Conservation (phyloP, 2,888 invertebrate species). For the Noctuana brunneofusca region DNA sequence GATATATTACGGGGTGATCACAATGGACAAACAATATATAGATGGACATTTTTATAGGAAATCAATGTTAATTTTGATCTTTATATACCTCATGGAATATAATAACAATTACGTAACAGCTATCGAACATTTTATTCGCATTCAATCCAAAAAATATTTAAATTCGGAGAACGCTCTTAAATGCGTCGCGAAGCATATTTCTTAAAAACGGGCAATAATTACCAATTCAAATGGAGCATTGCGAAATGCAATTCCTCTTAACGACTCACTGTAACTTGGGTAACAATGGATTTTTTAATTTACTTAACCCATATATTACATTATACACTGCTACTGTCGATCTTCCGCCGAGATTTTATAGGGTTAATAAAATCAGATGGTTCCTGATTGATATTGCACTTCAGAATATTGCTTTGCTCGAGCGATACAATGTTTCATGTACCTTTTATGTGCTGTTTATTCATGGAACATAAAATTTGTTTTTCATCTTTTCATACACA, state of each 20-base stretch:
- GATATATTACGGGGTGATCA: slow-evolving; percentile 4
- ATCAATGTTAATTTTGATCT: neutral
- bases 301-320: slow-evolving; percentile 43
- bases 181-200: slow-evolving; percentile 1
- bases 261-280: slow-evolving; percentile 26
- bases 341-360: slow-evolving; percentile 55
- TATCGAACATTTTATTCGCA: too few relatives aligned
- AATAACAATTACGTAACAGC: too few relatives aligned
- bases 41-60: neutral
- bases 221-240: slow-evolving; percentile 27
- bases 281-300: slow-evolving; percentile 38
- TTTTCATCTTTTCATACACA: slow-evolving; percentile 2
- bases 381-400: slow-evolving; percentile 65
- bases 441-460: slow-evolving; percentile 37
- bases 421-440: slow-evolving; percentile 52
- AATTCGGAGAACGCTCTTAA: too few relatives aligned
- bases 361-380: slow-evolving; percentile 58
- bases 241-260: slow-evolving; percentile 27
- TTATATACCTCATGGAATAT: neutral
- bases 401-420: slow-evolving; percentile 50
- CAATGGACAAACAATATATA: too few relatives aligned
- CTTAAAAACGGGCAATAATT: slow-evolving; percentile 21
- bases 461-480: slow-evolving; percentile 8
- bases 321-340: slow-evolving; percentile 46
- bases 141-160: too few relatives aligned